phyloP scores from a whole-genome alignment of 2,888 invertebrate genomes.

The Ptychoptera contaminata region DNA sequence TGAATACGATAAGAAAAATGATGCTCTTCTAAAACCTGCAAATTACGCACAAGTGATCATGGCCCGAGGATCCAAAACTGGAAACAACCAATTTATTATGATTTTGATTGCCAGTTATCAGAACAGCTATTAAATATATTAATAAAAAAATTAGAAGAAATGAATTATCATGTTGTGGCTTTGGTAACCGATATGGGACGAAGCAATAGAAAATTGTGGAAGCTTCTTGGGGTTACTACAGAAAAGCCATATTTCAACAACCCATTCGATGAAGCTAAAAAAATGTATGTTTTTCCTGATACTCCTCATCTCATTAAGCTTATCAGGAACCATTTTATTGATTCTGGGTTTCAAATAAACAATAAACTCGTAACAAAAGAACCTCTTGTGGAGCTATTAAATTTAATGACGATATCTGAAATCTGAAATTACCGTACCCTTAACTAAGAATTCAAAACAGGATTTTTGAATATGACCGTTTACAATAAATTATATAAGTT shows the following conservation, averaged over 20 bases:
- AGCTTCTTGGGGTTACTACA: not conserved
- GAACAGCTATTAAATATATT: constrained; percentile 3
- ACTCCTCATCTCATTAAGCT: not conserved
- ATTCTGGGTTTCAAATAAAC: not conserved
- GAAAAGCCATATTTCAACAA: constrained; percentile 1
- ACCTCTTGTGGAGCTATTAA: not conserved
- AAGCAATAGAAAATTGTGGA: constrained; percentile 3
- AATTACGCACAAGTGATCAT: constrained; percentile 9
- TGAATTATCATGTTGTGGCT: constrained; percentile 5
- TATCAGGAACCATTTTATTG: constrained; percentile 1
- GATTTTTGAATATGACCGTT: too few relatives aligned
- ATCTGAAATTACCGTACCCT: too few relatives aligned
- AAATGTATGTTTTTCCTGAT: not conserved
- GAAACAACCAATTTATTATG: constrained; percentile 9
- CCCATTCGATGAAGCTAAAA: not conserved
- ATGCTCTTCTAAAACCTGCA: constrained; percentile 6
- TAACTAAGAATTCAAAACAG: too few relatives aligned
- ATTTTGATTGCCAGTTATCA: constrained; percentile 6
- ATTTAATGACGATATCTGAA: too few relatives aligned
- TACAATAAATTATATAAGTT: too few relatives aligned
- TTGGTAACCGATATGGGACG: constrained; percentile 8
- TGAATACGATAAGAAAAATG: constrained; percentile 6
- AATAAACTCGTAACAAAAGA: not conserved
- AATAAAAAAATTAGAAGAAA: constrained; percentile 8
- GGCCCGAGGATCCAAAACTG: constrained; percentile 7